Evolutionary conservation across 2,113 vertebrate genomes (phyloP).

Genomic region (Hymenochirus boettgeri): DNA sequence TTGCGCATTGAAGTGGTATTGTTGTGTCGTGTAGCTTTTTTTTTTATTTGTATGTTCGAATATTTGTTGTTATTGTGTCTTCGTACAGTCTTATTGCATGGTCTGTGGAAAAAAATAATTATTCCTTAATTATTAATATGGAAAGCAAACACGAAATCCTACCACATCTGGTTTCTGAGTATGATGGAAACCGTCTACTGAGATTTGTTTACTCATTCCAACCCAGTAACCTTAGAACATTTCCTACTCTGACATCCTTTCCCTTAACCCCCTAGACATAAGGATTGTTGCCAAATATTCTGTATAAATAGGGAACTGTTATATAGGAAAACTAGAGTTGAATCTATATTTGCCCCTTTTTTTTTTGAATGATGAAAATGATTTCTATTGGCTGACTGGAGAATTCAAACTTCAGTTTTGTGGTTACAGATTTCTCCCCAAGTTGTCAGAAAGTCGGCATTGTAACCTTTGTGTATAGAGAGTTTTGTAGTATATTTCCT

Average conservation of each 20-base stretch:
- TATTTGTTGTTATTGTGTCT: background rate
- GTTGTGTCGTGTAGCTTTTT: background rate
- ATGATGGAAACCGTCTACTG: conserved; percentile 19
- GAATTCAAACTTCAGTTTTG: too few species aligned
- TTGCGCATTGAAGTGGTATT: conserved; percentile 7
- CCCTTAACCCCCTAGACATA: conserved; percentile 9
- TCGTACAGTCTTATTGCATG: background rate
- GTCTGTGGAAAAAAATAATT: background rate
- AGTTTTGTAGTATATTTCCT: too few species aligned
- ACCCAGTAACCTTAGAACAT: conserved; percentile 6
- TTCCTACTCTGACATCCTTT: background rate
- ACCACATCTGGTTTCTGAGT: conserved; percentile 19
- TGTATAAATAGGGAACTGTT: too few species aligned
- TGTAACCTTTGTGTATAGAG: too few species aligned
- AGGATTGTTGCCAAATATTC: background rate
- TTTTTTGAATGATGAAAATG: too few species aligned
- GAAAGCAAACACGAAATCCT: conserved; percentile 8
- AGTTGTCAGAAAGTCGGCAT: too few species aligned
- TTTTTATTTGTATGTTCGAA: background rate
- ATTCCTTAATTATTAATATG: conserved; percentile 28
- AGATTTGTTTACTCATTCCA: conserved; percentile 34
- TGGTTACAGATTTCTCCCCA: too few species aligned
- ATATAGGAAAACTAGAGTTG: too few species aligned
- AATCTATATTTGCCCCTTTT: too few species aligned
- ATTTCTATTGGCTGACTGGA: too few species aligned